Percentiles rank a stretch among this genome's conserved stretches.
Conservation (phyloP, 2,113 vertebrate genomes). For the Pteruthius melanotis region DNA sequence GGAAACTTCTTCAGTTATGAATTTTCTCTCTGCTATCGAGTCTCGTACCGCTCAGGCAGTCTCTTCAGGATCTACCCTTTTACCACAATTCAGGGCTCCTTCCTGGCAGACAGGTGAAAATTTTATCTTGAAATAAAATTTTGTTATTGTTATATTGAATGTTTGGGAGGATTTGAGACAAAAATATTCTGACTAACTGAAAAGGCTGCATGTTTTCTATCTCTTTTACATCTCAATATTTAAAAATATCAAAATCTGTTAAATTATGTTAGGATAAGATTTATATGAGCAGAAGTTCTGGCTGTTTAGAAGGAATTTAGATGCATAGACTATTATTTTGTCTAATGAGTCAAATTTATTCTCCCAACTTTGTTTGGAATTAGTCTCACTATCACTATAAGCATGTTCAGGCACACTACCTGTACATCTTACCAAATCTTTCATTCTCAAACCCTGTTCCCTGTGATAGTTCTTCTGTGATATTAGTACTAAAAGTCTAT, state of each 20-base stretch:
- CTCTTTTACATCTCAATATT: neutral
- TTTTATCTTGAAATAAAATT: neutral
- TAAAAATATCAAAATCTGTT: neutral
- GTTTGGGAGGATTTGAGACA: neutral
- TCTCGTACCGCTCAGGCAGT: slow-evolving; percentile 88
- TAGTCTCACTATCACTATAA: neutral
- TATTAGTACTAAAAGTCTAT: neutral
- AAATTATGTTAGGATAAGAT: neutral
- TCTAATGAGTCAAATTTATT: neutral
- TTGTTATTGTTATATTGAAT: neutral
- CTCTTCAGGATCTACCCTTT: slow-evolving; percentile 88
- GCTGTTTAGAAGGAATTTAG: neutral
- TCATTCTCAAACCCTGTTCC: neutral
- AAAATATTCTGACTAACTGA: neutral
- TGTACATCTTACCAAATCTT: neutral
- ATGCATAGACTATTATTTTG: neutral
- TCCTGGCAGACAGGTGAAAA: slow-evolving; percentile 91
- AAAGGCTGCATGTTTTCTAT: neutral
- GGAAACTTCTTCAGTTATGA: slow-evolving; percentile 93
- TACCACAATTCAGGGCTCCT: slow-evolving; percentile 91
- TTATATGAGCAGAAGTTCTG: neutral
- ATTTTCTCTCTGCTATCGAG: slow-evolving; percentile 92
- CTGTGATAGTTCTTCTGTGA: neutral
- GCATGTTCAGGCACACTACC: neutral
- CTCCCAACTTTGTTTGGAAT: neutral